Percentiles rank a stretch among this genome's conserved stretches.
phyloP scores from a whole-genome alignment of 2,113 vertebrate species.

The Copsychus sechellarum region DNA sequence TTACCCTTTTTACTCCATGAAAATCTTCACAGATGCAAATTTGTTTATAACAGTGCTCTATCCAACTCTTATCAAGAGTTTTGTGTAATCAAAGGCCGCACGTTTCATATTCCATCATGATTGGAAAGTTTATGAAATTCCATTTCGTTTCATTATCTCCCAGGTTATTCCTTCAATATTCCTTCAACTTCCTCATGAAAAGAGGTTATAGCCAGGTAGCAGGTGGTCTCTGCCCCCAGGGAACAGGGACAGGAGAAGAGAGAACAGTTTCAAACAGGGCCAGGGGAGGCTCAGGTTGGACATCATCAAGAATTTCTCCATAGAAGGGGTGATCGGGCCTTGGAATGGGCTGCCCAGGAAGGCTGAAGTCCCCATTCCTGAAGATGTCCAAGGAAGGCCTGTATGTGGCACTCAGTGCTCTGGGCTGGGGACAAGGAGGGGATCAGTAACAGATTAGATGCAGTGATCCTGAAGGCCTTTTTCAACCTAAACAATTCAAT shows the following conservation, averaged over 20 bases:
- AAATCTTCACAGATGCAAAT: neutral
- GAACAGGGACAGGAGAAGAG: neutral
- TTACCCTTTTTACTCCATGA: neutral
- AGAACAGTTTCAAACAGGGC: rapidly evolving
- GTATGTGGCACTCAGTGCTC: neutral
- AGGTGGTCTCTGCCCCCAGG: neutral
- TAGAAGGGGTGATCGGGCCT: neutral
- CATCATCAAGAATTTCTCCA: neutral
- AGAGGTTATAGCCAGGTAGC: neutral
- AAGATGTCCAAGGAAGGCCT: rapidly evolving
- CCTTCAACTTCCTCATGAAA: neutral
- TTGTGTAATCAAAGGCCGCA: neutral
- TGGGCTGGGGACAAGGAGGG: neutral
- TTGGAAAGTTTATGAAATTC: neutral
- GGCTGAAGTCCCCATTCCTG: neutral
- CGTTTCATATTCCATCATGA: neutral
- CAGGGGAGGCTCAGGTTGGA: neutral
- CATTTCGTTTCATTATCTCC: neutral
- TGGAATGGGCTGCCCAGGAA: neutral
- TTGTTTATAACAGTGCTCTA: neutral
- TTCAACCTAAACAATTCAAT: neutral
- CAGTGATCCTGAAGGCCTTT: neutral
- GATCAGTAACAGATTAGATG: neutral
- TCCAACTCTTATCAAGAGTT: neutral
- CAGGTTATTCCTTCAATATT: neutral